These are phyloP conservation scores for Notiomystis cincta DNA, from an alignment of 2,113 vertebrate genomes.

Conservation along the genomic window DNA sequence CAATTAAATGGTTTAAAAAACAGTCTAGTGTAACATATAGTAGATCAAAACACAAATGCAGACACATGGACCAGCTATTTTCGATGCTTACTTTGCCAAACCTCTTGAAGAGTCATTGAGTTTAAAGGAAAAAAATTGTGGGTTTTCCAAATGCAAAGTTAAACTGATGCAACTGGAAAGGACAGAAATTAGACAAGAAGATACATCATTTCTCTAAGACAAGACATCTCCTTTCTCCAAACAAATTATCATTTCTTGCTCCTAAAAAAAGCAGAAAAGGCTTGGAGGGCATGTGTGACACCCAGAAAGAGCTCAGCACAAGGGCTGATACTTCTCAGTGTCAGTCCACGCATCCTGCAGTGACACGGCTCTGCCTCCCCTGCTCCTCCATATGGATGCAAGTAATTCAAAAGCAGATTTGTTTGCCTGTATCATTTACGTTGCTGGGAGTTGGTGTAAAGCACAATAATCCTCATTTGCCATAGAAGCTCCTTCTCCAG, in stretches of 20 bases:
- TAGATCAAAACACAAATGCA: neutral
- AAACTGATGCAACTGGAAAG: neutral
- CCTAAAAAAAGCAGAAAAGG: neutral
- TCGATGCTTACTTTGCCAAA: neutral
- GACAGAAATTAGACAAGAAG: neutral
- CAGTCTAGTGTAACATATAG: neutral
- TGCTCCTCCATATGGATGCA: slow-evolving; percentile 3
- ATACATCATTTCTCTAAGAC: neutral
- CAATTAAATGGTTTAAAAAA: neutral
- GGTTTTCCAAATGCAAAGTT: neutral
- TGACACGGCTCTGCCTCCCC: slow-evolving; percentile 9
- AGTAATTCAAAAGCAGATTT: slow-evolving; percentile 7
- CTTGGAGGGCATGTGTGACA: neutral
- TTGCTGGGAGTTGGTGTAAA: slow-evolving; percentile 25
- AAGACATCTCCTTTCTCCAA: neutral
- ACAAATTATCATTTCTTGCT: neutral
- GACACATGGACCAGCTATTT: neutral
- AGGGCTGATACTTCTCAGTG: neutral
- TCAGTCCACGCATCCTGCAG: neutral
- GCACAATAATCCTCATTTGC: slow-evolving; percentile 28
- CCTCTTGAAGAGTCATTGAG: neutral
- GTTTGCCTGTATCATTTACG: neutral
- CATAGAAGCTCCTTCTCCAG: neutral
- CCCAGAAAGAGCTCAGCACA: neutral
- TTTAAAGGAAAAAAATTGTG: neutral